Evolutionary conservation across 2,113 vertebrate species (phyloP).

Genomic region (Neogale vison): DNA sequence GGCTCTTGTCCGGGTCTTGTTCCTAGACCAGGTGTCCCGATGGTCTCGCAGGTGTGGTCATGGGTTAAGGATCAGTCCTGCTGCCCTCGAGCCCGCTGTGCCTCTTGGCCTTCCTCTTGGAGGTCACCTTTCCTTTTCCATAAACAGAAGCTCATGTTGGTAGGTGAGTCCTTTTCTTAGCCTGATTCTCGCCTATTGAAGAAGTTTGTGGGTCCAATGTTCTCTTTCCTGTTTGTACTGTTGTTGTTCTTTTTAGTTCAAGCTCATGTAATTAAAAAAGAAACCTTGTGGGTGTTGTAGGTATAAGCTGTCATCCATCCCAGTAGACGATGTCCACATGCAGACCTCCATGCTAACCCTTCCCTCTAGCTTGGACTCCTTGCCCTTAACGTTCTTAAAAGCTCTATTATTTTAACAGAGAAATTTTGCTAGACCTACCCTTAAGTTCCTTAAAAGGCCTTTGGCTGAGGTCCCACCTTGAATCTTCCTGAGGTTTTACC

Average conservation of each 20-base stretch:
- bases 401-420: neutral
- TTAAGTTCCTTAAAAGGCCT: neutral
- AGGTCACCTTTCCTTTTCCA: neutral
- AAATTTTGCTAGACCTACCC: neutral
- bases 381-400: neutral
- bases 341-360: neutral
- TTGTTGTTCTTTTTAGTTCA: neutral
- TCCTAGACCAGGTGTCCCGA: neutral
- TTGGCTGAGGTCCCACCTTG: neutral
- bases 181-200: neutral
- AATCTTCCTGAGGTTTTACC: neutral
- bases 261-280: neutral
- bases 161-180: neutral
- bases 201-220: neutral
- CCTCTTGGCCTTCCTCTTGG: neutral
- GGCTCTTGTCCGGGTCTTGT: neutral
- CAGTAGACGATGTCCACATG: neutral
- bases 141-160: neutral
- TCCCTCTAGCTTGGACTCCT: neutral
- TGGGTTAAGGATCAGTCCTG: neutral
- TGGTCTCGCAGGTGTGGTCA: neutral
- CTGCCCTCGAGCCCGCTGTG: neutral
- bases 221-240: neutral
- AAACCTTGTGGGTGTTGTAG: neutral
- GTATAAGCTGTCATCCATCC: neutral